Evolutionary conservation across 2,888 invertebrate species (phyloP), one percentile per base, ranked within the genome.

Genomic region (Ceramica pisi): DNA sequence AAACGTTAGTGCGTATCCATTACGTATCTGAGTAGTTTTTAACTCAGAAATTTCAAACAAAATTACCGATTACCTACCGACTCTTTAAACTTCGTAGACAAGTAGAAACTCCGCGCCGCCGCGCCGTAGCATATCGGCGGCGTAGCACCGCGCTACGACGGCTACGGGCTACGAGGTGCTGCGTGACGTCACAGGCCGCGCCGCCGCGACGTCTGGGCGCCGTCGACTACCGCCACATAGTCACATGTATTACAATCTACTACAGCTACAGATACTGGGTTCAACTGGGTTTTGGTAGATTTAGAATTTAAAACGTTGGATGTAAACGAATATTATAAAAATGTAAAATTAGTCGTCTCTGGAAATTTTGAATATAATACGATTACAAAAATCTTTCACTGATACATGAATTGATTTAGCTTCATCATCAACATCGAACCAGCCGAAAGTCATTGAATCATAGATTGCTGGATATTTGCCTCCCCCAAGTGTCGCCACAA

Each of bases 201-300:
- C 71, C 87, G 89, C 84, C 89, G 80, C 88, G 87, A 73, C 89
- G 86, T 84, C 88, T 84, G 83, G 87, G 84, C 88, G 88, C 89
- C 86, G 31, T 26, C 67, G 56, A 19, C 75, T 38, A 23, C 31
- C n/a, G 26, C 55, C 57, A 67, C 60, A 60, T 65, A 67, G 26
- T 51, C 26, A 51, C 19, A 59, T 38, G 10, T 61, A 51, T 16
- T 61, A 57, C 26, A n/a, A 21, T 38, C 16, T 61, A 56, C 21
- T 61, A 56, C 21, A 23, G 35, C 38, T 38, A 56, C 60, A 57
- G 75, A 59, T 61, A 38, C 26, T 12, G 51, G 14, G 12, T 31
- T 62, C n/a, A 44, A 44, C 50, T 46, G 26, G 46, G 16, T 51
- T 62, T 56, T 12, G 31, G 7, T 38, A 41, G 41, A 41, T 41